These are phyloP conservation scores for Neodontobutis hainanensis DNA, from an alignment of 2,113 vertebrate species.

Conservation along the genomic window DNA sequence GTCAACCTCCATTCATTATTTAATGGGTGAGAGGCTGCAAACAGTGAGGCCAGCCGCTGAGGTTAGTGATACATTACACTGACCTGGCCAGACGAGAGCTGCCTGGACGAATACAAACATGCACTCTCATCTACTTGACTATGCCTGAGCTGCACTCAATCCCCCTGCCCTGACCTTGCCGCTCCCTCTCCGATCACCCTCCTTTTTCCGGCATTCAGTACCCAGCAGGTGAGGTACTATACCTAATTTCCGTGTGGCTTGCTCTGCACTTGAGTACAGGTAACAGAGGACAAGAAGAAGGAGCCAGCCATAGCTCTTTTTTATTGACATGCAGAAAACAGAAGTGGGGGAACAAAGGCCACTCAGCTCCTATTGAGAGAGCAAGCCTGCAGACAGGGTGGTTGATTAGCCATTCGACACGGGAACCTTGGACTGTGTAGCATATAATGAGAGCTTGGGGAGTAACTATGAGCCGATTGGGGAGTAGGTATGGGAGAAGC, in stretches of 20 bases:
- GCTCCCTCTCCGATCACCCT: slow-evolving; percentile 50
- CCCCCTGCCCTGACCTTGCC: slow-evolving; percentile 61
- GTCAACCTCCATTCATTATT: slow-evolving; percentile 79
- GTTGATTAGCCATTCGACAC: slow-evolving; percentile 80
- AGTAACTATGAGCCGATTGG: slow-evolving; percentile 64
- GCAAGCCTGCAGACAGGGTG: slow-evolving; percentile 68
- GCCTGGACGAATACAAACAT: slow-evolving; percentile 67
- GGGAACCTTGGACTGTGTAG: slow-evolving; percentile 73
- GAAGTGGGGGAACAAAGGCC: slow-evolving; percentile 73
- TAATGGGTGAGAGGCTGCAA: slow-evolving; percentile 74
- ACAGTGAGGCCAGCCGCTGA: slow-evolving; percentile 56
- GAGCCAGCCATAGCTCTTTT: slow-evolving; percentile 52
- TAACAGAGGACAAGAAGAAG: slow-evolving; percentile 17
- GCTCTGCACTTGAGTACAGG: slow-evolving; percentile 28
- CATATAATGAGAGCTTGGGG: slow-evolving; percentile 78
- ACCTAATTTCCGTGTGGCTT: slow-evolving; percentile 43
- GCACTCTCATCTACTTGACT: slow-evolving; percentile 60
- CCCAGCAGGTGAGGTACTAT: slow-evolving; percentile 41
- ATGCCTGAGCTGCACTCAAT: slow-evolving; percentile 56
- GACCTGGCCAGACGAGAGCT: slow-evolving; percentile 68
- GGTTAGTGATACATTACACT: slow-evolving; percentile 73
- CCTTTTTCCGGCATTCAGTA: slow-evolving; percentile 53
- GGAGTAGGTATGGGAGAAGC: slow-evolving; percentile 39
- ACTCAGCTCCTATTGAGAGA: slow-evolving; percentile 73
- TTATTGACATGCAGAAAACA: slow-evolving; percentile 78